These are phyloP conservation scores for Sceliomorpha sp. DNA, from an alignment of 2,888 invertebrate genomes.

Conservation along the genomic window DNA sequence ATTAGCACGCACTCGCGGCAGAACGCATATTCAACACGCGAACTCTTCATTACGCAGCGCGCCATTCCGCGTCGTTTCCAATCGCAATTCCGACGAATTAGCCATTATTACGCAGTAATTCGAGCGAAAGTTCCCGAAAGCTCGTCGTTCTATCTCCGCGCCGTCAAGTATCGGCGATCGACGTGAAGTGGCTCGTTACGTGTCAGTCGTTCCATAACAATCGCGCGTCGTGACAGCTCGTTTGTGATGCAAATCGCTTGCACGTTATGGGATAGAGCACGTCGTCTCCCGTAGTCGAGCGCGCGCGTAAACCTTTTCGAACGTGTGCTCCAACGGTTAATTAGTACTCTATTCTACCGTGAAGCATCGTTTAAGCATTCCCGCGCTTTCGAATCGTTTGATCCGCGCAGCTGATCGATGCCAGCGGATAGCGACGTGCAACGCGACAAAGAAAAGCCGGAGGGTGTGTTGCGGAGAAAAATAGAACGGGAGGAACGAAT, in stretches of 20 bases:
- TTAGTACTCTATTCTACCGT: slow-evolving; percentile 28
- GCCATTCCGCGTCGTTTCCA: no score
- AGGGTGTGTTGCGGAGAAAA: no score
- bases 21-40: no score
- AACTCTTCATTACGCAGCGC: no score
- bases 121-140: no score
- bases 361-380: slow-evolving; percentile 21
- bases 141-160: no score
- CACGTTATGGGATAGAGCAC: slow-evolving; percentile 18
- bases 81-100: no score
- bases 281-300: slow-evolving; percentile 11
- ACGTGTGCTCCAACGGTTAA: slow-evolving; percentile 19
- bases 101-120: no score
- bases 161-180: slow-evolving; percentile 18
- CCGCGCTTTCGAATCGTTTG: slow-evolving; percentile 9
- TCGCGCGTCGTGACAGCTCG: slow-evolving; percentile 26
- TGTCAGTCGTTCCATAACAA: slow-evolving; percentile 20
- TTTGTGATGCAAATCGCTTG: slow-evolving; percentile 33
- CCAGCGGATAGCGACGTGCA: neutral
- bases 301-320: slow-evolving; percentile 24
- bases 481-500: no score
- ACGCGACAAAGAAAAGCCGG: no score
- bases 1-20: no score
- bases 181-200: slow-evolving; percentile 36
- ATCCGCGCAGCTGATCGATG: slow-evolving; percentile 7